phyloP scores from a whole-genome alignment of 2,888 invertebrate genomes.

The Anticlea derivata region DNA sequence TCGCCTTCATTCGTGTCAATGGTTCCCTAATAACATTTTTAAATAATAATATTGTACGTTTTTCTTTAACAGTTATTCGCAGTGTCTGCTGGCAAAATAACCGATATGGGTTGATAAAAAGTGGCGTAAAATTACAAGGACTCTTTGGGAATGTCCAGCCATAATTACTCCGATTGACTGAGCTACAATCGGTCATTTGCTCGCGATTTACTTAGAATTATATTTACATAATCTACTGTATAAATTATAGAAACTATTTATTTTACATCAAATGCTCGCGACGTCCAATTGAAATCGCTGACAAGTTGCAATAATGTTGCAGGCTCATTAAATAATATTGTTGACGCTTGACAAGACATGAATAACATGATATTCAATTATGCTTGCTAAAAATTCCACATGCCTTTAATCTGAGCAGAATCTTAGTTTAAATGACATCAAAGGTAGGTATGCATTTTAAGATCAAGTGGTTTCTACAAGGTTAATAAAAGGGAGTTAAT shows the following conservation, averaged over 20 bases:
- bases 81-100: no score
- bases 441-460: no score
- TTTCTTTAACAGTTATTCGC: no score
- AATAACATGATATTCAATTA: constrained; percentile 7
- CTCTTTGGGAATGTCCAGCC: constrained; percentile 33
- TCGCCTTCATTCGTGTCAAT: no score
- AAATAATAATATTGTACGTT: no score
- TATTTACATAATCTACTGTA: constrained; percentile 35
- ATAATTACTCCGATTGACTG: constrained; percentile 39
- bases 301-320: constrained; percentile 10
- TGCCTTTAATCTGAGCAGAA: neutral
- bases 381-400: constrained; percentile 2
- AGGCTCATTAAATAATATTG: constrained; percentile 5
- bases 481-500: no score
- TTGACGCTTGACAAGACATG: constrained; percentile 2
- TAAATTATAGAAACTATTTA: constrained; percentile 31
- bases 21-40: no score
- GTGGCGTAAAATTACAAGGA: constrained; percentile 12
- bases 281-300: constrained; percentile 9
- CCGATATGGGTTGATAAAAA: no score
- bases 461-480: no score
- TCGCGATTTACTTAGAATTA: constrained; percentile 31
- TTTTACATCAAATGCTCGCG: constrained; percentile 9
- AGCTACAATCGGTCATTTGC: constrained; percentile 37
- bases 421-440: no score